A percentile compares a stretch with the other conserved stretches of the same genome.
Conservation (phyloP, 2,888 invertebrate genomes). For the Noctua janthina region DNA sequence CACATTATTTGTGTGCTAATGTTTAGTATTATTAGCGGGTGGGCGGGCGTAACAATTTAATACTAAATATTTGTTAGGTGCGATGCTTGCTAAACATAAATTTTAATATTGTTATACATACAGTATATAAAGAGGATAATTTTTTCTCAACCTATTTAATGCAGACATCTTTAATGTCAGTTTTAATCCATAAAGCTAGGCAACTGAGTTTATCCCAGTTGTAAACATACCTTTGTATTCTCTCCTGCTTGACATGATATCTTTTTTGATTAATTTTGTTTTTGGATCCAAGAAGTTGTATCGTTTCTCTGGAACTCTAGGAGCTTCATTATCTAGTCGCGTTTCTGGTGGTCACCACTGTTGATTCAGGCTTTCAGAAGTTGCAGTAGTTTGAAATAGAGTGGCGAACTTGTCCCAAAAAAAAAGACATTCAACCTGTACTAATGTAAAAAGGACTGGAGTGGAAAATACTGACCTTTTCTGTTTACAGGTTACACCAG, state of each 20-base stretch:
- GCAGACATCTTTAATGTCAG: background rate
- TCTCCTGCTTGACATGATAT: background rate
- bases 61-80: constrained; percentile 10
- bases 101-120: background rate
- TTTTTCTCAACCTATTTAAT: background rate
- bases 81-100: background rate
- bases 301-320: background rate
- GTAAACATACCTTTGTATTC: background rate
- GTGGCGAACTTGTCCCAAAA: background rate
- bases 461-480: background rate
- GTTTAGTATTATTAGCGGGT: background rate
- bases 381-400: background rate
- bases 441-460: background rate
- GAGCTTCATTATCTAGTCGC: background rate
- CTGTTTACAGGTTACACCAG: constrained; percentile 92
- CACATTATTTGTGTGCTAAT: constrained; percentile 7
- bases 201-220: background rate
- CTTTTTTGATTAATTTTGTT: background rate
- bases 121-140: background rate
- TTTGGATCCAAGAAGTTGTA: background rate
- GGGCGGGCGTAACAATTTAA: background rate
- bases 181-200: background rate
- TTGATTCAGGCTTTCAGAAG: background rate
- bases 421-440: background rate
- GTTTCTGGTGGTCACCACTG: background rate